Evolutionary conservation across 2,113 vertebrate species (phyloP), one percentile per base, ranked within the genome.

Genomic region (Chelonoidis abingdonii): DNA sequence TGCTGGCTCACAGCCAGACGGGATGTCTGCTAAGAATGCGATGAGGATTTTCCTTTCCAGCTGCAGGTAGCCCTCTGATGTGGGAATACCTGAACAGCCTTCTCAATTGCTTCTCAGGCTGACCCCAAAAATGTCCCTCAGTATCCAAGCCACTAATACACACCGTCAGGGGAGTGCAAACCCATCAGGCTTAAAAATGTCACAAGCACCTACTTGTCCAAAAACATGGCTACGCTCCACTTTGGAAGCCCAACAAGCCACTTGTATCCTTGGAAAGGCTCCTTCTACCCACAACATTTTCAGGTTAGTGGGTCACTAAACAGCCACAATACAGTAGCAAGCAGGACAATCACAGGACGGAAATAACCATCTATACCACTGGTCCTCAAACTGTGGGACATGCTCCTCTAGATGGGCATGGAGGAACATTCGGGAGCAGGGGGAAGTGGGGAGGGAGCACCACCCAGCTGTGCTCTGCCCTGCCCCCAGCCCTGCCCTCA

Each of bases 1-100:
- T 95, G 95, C 50, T 0, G 50, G 94, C 76, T 41, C 89, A 54
- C 88, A 90, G 0, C 86, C 90, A 92, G 93, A 87, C 90, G 87
- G 29, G 87, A 91, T 95, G 96, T 97, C 96, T 97, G 96, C 94
- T 97, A 89, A 94, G 96, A 95, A 91, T 57, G 83, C 29, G 0
- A 27, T 11, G 65, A n/a, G 35, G 65, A 69, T 17, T n/a, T n/a
- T 10, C 21, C 65, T n/a, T 35, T 35, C 65, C 17, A 17, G 17
- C 35, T n/a, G 65, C 3, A 19, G 31, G n/a, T n/a, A 69, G 35
- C 35, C 35, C 17, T 69, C 8, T 4, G 31, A 4, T n/a, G 65
- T 53, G 8, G 65, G 62, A 65, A 38, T 38, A 19, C 35, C 14
- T 69, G 8, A 21, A 9, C 35, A 19, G 16, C 65, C 35, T 35